Conservation (phyloP, 2,888 invertebrate genomes). For the Zygothrica quintamaculata region DNA sequence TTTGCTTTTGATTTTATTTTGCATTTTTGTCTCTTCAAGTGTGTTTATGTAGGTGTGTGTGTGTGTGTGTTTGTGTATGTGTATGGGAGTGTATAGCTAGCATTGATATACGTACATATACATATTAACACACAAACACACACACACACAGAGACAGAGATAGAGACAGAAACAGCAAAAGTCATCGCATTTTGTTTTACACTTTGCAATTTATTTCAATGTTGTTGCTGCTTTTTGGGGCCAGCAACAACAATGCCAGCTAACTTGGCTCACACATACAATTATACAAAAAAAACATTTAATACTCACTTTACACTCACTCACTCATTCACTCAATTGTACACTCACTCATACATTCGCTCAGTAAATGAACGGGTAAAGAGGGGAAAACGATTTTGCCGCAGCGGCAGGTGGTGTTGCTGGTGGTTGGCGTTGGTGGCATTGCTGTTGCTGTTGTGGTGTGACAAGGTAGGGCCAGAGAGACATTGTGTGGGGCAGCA, state of each 20-base stretch:
- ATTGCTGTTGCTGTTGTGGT: too few relatives aligned
- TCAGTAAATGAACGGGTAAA: slow-evolving; percentile 19
- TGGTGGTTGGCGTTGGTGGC: slow-evolving; percentile 1
- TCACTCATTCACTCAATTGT: slow-evolving; percentile 36
- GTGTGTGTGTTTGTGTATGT: slow-evolving; percentile 10
- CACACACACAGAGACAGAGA: not conserved
- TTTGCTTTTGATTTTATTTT: slow-evolving; percentile 34
- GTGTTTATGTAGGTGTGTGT: slow-evolving; percentile 11
- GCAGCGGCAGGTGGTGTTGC: not conserved
- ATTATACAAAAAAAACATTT: slow-evolving; percentile 18
- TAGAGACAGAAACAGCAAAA: slow-evolving; percentile 13
- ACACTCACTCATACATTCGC: slow-evolving; percentile 31
- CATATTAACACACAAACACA: slow-evolving; percentile 16
- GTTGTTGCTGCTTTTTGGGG: slow-evolving; percentile 26
- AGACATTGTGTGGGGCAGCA: not conserved
- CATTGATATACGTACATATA: slow-evolving; percentile 29
- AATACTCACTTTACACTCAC: slow-evolving; percentile 29
- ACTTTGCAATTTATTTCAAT: slow-evolving; percentile 36
- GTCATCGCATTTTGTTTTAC: slow-evolving; percentile 52
- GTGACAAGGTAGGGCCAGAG: not conserved
- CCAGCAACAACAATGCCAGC: slow-evolving; percentile 23
- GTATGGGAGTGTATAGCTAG: slow-evolving; percentile 1
- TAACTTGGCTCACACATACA: slow-evolving; percentile 51
- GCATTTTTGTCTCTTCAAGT: slow-evolving; percentile 31
- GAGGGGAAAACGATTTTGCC: not conserved